A percentile compares a stretch with the other conserved stretches of the same genome.
These are phyloP conservation scores for Podotricha telesiphe DNA, from an alignment of 2,888 invertebrate species.

Conservation along the genomic window DNA sequence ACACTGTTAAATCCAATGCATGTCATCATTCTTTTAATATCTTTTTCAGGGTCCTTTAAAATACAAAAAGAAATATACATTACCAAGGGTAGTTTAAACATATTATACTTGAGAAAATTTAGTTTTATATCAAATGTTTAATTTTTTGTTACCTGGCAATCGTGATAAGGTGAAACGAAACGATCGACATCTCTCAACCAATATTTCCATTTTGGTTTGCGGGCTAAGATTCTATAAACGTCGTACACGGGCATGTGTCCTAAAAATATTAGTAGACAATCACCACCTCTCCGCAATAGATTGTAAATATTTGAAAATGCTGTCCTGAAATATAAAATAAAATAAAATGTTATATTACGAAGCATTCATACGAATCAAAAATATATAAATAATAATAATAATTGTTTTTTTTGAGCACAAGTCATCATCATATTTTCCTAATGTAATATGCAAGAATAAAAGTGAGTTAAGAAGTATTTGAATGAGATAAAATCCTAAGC, in stretches of 20 bases:
- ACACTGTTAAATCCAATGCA: conserved; percentile 85
- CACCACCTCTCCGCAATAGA: conserved; percentile 87
- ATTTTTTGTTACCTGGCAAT: conserved; percentile 63
- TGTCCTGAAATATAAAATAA: conserved; percentile 67
- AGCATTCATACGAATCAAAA: no score
- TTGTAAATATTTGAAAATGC: conserved; percentile 84
- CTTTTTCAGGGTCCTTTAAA: conserved; percentile 80
- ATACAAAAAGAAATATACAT: no score
- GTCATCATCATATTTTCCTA: no score
- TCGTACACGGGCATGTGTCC: conserved; percentile 88
- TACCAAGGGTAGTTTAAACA: background rate
- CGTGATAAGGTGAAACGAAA: conserved; percentile 87
- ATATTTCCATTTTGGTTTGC: conserved; percentile 79
- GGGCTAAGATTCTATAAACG: conserved; percentile 85
- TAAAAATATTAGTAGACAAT: conserved; percentile 87
- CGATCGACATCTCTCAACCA: conserved; percentile 87
- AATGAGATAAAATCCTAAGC: no score
- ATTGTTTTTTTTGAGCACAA: no score
- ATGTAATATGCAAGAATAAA: no score
- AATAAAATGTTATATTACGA: background rate
- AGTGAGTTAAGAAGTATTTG: no score
- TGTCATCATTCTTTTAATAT: conserved; percentile 80
- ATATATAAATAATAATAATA: no score
- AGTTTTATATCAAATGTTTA: background rate
- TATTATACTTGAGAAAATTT: background rate